Evolutionary conservation across 92 coral and sea anemone genomes (phyloP).

Genomic region (Actinostola sp.): DNA sequence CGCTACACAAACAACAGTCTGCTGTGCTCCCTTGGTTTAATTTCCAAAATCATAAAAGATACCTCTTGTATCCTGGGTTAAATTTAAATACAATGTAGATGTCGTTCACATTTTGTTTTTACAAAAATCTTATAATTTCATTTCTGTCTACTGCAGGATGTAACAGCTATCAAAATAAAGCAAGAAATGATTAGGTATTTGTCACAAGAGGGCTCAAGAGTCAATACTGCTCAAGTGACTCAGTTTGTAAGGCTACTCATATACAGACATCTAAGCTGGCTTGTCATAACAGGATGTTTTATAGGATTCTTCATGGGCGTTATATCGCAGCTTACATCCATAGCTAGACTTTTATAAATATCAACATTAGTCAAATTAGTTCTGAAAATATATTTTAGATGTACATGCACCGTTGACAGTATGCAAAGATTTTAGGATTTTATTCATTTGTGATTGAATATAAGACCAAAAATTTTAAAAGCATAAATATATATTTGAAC

Average conservation of each 20-base stretch:
- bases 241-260: constrained; percentile 60
- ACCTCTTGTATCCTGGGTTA: no score
- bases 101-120: background rate
- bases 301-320: constrained; percentile 72
- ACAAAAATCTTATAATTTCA: background rate
- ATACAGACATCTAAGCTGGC: constrained; percentile 67
- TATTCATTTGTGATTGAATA: no score
- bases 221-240: constrained; percentile 57
- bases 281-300: constrained; percentile 66
- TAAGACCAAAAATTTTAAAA: no score
- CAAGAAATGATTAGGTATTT: constrained; percentile 70
- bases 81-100: background rate
- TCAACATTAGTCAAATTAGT: background rate
- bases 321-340: constrained; percentile 67
- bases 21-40: no score
- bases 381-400: background rate
- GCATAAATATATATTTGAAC: no score
- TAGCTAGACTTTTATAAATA: constrained; percentile 48
- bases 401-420: no score
- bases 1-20: no score
- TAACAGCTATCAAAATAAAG: constrained; percentile 53
- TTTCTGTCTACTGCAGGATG: constrained; percentile 38
- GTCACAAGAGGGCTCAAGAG: constrained; percentile 36
- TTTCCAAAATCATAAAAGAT: no score
- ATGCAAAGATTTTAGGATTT: no score